A percentile compares a stretch with the other conserved stretches of the same genome.
Conservation (phyloP, 2,888 invertebrate genomes). For the Lordiphosa andalusiaca region DNA sequence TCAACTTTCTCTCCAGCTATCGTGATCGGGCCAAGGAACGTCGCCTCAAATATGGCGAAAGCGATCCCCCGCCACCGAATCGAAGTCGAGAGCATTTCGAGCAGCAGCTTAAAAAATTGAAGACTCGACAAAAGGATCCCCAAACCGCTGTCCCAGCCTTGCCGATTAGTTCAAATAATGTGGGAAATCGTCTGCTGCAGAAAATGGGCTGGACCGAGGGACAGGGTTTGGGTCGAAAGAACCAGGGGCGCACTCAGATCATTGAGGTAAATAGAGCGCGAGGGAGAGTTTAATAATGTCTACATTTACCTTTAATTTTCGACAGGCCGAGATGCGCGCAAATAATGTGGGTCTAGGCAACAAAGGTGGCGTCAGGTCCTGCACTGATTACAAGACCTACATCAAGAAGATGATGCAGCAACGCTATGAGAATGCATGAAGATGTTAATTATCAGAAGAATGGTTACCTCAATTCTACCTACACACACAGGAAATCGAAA, state of each 20-base stretch:
- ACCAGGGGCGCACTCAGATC: conserved; percentile 95
- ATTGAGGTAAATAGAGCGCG: conserved; percentile 85
- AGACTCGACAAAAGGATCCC: conserved; percentile 72
- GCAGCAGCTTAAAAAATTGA: conserved; percentile 81
- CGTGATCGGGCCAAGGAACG: conserved; percentile 98
- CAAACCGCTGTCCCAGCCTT: conserved; percentile 71
- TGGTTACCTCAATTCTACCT: conserved; percentile 6
- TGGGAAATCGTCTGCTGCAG: conserved; percentile 96
- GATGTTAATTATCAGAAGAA: background rate
- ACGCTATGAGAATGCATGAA: conserved; percentile 79
- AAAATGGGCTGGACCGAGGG: conserved; percentile 99
- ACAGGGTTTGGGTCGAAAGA: conserved; percentile 94
- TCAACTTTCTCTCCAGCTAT: conserved; percentile 81
- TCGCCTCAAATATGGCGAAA: conserved; percentile 94
- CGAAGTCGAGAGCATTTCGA: conserved; percentile 87
- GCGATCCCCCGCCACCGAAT: conserved; percentile 86
- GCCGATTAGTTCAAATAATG: conserved; percentile 90
- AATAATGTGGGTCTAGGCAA: conserved; percentile 93
- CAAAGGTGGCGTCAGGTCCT: conserved; percentile 79
- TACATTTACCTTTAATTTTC: background rate
- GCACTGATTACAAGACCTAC: conserved; percentile 80
- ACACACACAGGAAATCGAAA: conserved; percentile 1
- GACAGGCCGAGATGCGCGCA: conserved; percentile 81
- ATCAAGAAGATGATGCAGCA: conserved; percentile 81
- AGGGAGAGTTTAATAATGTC: no score